Percentiles rank a stretch among this genome's conserved stretches.
These are phyloP conservation scores for Hippocampus kuda DNA, from an alignment of 2,797 vertebrate genomes.

Conservation along the genomic window DNA sequence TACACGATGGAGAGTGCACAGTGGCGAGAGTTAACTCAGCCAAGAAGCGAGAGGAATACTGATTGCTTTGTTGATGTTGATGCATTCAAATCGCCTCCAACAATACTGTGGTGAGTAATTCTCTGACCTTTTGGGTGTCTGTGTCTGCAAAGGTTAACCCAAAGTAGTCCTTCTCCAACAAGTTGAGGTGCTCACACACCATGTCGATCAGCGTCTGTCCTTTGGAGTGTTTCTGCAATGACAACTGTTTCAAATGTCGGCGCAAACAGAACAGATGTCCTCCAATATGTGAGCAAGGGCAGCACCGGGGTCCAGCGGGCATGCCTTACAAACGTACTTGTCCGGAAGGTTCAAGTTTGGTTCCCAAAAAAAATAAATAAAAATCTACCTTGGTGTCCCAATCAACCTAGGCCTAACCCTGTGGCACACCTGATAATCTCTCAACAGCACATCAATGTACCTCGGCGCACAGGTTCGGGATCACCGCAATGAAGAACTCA, in stretches of 20 bases:
- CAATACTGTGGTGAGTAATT: slow-evolving; percentile 15
- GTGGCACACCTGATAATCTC: no score
- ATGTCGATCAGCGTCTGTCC: slow-evolving; percentile 86
- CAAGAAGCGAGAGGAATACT: slow-evolving; percentile 32
- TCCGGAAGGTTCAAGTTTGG: background rate
- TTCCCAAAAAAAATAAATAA: background rate
- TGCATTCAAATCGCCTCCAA: slow-evolving; percentile 2
- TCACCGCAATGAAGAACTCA: no score
- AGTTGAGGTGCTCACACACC: slow-evolving; percentile 91
- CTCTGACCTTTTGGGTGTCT: slow-evolving; percentile 89
- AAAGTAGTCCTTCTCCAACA: slow-evolving; percentile 96
- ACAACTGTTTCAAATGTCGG: slow-evolving; percentile 14
- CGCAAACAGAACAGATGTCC: background rate
- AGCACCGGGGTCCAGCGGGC: background rate
- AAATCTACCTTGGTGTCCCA: background rate
- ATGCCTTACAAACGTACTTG: background rate
- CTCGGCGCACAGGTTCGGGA: no score
- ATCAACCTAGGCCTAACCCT: no score
- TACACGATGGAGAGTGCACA: slow-evolving; percentile 27
- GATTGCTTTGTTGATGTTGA: slow-evolving; percentile 25
- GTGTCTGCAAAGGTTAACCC: slow-evolving; percentile 88
- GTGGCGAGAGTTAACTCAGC: slow-evolving; percentile 14
- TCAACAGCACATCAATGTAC: no score
- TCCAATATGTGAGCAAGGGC: background rate
- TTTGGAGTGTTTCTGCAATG: slow-evolving; percentile 82